Base-by-base conservation (phyloP, 1,140 invertebrate genomes). In the Elymnias hypermnestra region DNA sequence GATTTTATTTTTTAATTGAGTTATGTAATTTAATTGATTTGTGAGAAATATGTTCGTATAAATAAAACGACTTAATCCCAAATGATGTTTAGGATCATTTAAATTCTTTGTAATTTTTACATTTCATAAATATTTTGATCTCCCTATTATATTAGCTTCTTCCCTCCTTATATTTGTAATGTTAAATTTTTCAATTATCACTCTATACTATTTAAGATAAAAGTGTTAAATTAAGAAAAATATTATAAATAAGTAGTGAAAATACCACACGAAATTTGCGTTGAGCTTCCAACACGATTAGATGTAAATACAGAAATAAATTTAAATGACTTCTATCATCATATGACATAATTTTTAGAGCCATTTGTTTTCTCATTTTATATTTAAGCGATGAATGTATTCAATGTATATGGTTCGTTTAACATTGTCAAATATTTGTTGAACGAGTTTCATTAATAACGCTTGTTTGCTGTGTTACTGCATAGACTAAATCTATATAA, bases 261-360 rank as follows among this genome's bases (percentile, higher is more conserved):
- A 45, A 74, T 73, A 77, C 56, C 63, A 77, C 76, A 81, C 62
- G 65, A 82, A 77, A 82, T 81, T 81, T 78, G 76, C 81, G 81
- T 84, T 84, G 81, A 84, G 81, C 81, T 84, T 84, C 81, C 81
- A 84, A 83, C 81, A 84, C 78, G 77, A 79, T 84, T 84, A 84
- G 81, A 72, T 84, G 77, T 84, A 84, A 67, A 84, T 84, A 84
- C 69, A 73, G 64, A 75, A 64, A 66, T 76, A 68, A 73, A 67
- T 68, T 45, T 33, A 40, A 50, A 42, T n/a, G 22, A 44, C 35
- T 35, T 51, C 44, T 25, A 33, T 33, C 13, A 40, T 49, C 21
- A n/a, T n/a, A n/a, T n/a, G n/a, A n/a, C n/a, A 21, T 4, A 21
- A 21, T 6, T 4, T 21, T 21, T 21, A 26, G n/a, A 1, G 3